Evolutionary conservation across 2,113 vertebrate genomes (phyloP).

Genomic region (Verasper variegatus): DNA sequence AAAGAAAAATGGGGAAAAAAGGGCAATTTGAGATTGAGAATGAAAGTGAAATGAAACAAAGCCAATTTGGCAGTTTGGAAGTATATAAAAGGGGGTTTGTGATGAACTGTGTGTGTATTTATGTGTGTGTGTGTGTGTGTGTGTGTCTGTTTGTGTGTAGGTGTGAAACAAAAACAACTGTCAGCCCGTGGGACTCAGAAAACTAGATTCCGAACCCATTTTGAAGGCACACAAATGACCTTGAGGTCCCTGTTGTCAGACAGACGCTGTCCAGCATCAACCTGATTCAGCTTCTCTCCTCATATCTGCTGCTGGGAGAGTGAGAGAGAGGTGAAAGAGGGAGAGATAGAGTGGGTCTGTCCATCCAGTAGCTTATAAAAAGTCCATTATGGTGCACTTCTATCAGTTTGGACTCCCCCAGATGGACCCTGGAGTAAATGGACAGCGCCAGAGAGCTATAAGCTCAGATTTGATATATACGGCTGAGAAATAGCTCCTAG

Average conservation of each 20-base stretch:
- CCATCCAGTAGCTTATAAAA: conserved; percentile 81
- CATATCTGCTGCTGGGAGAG: conserved; percentile 66
- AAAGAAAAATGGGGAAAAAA: conserved; percentile 33
- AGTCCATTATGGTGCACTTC: conserved; percentile 77
- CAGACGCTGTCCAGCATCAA: conserved; percentile 49
- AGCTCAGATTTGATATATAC: conserved; percentile 77
- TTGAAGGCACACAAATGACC: conserved; percentile 67
- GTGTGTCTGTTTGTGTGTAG: conserved; percentile 23
- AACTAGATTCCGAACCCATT: conserved; percentile 72
- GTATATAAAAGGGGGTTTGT: conserved; percentile 13
- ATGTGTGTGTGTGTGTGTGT: conserved; percentile 31
- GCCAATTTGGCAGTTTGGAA: conserved; percentile 52
- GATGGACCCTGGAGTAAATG: conserved; percentile 78
- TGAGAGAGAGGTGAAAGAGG: conserved; percentile 24
- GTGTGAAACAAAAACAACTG: conserved; percentile 41
- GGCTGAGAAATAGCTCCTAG: conserved; percentile 57
- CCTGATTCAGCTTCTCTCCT: conserved; percentile 65
- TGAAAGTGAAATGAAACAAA: conserved; percentile 59
- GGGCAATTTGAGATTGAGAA: conserved; percentile 49
- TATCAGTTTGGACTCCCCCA: conserved; percentile 78
- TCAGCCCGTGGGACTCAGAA: conserved; percentile 49
- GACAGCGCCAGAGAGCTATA: conserved; percentile 75
- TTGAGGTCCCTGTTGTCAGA: conserved; percentile 46
- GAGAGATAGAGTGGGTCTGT: conserved; percentile 73
- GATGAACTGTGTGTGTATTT: conserved; percentile 41